phyloP scores from a whole-genome alignment of 2,888 invertebrate genomes.

The Eulithis testata region DNA sequence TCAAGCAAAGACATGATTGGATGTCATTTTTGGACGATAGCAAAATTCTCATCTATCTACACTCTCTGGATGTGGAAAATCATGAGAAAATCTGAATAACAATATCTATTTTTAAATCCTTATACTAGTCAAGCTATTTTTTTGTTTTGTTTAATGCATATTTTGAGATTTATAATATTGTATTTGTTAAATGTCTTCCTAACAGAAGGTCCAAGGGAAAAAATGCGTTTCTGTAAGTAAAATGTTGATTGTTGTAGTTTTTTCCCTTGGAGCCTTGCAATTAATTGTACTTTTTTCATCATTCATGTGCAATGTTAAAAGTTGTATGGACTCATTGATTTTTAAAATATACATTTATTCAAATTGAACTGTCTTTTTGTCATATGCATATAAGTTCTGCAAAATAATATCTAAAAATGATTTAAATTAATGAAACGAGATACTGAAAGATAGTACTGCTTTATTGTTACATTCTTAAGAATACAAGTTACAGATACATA shows the following conservation, averaged over 20 bases:
- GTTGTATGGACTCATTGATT: slow-evolving; percentile 21
- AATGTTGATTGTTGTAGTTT: neutral
- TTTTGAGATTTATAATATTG: slow-evolving; percentile 12
- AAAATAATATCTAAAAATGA: too few species aligned
- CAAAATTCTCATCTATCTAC: too few species aligned
- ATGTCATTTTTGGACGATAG: neutral
- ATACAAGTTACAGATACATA: slow-evolving; percentile 82
- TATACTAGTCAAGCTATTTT: slow-evolving; percentile 41
- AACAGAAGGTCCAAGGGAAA: slow-evolving; percentile 4
- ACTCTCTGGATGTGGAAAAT: slow-evolving; percentile 20
- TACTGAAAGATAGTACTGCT: slow-evolving; percentile 73
- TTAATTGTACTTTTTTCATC: neutral
- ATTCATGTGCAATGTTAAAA: neutral
- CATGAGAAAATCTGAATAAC: slow-evolving; percentile 4
- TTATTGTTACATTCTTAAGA: slow-evolving; percentile 74
- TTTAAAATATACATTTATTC: slow-evolving; percentile 17
- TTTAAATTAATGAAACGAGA: slow-evolving; percentile 37
- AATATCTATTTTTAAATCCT: slow-evolving; percentile 39
- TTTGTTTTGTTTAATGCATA: slow-evolving; percentile 1
- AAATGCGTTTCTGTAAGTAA: slow-evolving; percentile 1
- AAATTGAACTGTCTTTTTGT: neutral
- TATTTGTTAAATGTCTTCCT: slow-evolving; percentile 14
- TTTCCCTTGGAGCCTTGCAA: slow-evolving; percentile 2
- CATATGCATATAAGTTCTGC: too few species aligned
- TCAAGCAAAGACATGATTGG: too few species aligned